A percentile compares a stretch with the other conserved stretches of the same genome.
phyloP scores from a whole-genome alignment of 2,888 invertebrate genomes.

The Chrysina gloriosa region DNA sequence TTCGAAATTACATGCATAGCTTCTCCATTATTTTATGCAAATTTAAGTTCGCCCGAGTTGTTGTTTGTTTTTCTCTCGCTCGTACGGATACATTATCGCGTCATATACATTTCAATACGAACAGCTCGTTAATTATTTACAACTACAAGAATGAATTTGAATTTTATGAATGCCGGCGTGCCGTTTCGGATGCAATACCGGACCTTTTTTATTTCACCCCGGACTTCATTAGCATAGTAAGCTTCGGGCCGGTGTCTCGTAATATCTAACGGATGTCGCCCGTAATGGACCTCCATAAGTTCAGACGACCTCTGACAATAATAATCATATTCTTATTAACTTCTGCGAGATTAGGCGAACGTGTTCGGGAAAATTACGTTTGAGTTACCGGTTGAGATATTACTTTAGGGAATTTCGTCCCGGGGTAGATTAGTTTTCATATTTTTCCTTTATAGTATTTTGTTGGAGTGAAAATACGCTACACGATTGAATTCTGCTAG shows the following conservation, averaged over 20 bases:
- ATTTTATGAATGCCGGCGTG: conserved; percentile 13
- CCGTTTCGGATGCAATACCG: conserved; percentile 8
- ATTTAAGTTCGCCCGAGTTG: too few relatives aligned
- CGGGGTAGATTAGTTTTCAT: neutral
- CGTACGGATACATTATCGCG: too few relatives aligned
- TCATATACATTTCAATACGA: neutral
- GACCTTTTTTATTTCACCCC: conserved; percentile 8
- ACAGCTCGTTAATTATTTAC: conserved; percentile 14
- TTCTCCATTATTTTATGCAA: too few relatives aligned
- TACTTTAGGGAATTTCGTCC: neutral
- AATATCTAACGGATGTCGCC: conserved; percentile 31
- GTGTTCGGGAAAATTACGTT: conserved; percentile 22
- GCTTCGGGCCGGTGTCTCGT: neutral
- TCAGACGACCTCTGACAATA: conserved; percentile 14
- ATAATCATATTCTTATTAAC: conserved; percentile 31
- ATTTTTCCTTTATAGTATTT: too few relatives aligned
- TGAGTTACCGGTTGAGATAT: conserved; percentile 18
- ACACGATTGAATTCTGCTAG: too few relatives aligned
- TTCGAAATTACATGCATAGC: too few relatives aligned
- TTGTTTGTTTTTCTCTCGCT: too few relatives aligned
- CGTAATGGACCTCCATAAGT: conserved; percentile 28
- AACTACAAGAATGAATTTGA: conserved; percentile 27
- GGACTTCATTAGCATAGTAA: conserved; percentile 28
- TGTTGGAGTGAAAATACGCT: too few relatives aligned
- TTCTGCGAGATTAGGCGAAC: conserved; percentile 10